Evolutionary conservation across 2,888 invertebrate genomes (phyloP).

Genomic region (Habrosyne pyritoides): DNA sequence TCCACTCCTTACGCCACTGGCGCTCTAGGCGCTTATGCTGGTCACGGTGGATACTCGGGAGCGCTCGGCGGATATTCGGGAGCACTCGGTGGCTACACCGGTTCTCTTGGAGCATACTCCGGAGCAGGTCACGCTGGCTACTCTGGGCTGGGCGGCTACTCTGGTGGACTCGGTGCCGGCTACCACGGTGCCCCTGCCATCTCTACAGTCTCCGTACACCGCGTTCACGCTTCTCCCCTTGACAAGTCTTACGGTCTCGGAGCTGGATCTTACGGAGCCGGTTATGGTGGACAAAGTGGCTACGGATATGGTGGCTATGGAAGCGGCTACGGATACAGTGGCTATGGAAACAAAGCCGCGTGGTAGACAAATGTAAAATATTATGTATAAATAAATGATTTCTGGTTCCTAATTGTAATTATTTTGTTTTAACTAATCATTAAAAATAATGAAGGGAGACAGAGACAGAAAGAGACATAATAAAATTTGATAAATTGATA

Average conservation of each 20-base stretch:
- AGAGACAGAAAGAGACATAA: no score
- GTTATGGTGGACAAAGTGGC: slow-evolving; percentile 23
- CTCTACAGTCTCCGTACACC: slow-evolving; percentile 56
- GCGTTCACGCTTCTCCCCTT: slow-evolving; percentile 48
- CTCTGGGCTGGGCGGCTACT: not conserved
- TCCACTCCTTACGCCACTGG: not conserved
- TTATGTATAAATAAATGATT: not conserved
- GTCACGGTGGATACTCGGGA: slow-evolving; percentile 3
- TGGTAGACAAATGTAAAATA: slow-evolving; percentile 23
- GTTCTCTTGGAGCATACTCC: slow-evolving; percentile 17
- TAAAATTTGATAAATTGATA: not conserved
- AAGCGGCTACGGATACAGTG: slow-evolving; percentile 24
- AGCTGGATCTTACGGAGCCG: slow-evolving; percentile 36
- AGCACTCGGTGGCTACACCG: slow-evolving; percentile 28
- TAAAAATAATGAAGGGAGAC: not conserved
- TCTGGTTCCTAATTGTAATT: not conserved
- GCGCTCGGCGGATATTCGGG: slow-evolving; percentile 20
- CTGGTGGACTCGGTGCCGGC: slow-evolving; percentile 11
- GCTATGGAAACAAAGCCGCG: slow-evolving; percentile 27
- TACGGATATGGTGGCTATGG: slow-evolving; percentile 19
- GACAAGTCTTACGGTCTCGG: slow-evolving; percentile 42
- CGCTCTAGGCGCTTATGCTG: not conserved
- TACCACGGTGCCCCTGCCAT: slow-evolving; percentile 41
- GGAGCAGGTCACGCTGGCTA: slow-evolving; percentile 8
- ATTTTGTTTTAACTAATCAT: not conserved